Percentiles rank a stretch among this genome's conserved stretches.
Evolutionary conservation across 1,140 invertebrate species (phyloP).

Genomic region (Lutraria rhynchaena): DNA sequence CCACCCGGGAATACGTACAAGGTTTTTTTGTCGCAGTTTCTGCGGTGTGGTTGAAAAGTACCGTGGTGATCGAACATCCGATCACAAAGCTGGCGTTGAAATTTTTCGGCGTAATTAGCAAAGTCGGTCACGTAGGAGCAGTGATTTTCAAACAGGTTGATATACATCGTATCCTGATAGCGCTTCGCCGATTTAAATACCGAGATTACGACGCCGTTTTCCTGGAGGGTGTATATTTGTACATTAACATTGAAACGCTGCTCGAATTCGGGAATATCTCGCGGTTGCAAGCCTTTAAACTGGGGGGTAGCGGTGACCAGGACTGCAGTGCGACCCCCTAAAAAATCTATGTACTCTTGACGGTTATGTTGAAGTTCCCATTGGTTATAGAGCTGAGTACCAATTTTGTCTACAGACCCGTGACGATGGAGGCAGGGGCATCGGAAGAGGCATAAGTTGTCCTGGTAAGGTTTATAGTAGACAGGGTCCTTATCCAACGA

Average conservation of each 20-base stretch:
- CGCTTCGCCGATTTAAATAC: background rate
- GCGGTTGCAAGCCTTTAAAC: background rate
- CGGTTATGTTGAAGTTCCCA: no score
- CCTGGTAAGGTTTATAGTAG: slow-evolving; percentile 13
- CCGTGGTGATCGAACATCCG: slow-evolving; percentile 1
- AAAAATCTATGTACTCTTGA: no score
- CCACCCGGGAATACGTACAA: slow-evolving; percentile 23
- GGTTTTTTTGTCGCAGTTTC: background rate
- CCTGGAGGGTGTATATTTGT: slow-evolving; percentile 7
- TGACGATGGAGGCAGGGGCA: slow-evolving; percentile 15
- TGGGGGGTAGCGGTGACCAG: background rate
- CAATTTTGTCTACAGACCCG: no score
- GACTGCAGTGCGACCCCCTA: no score
- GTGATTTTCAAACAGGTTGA: slow-evolving; percentile 38
- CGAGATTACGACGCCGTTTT: background rate
- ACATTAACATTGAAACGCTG: slow-evolving; percentile 33
- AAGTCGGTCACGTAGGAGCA: slow-evolving; percentile 34
- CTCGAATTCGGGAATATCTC: slow-evolving; percentile 10
- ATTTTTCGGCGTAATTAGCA: slow-evolving; percentile 11
- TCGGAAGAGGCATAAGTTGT: slow-evolving; percentile 44
- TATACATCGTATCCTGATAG: slow-evolving; percentile 10
- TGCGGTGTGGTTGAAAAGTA: slow-evolving; percentile 7
- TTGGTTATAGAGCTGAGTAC: no score
- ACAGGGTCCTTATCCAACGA: slow-evolving; percentile 1
- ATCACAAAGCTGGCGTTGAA: slow-evolving; percentile 20